phyloP scores from a whole-genome alignment of 2,888 invertebrate species.

The Prenolepis imparis region DNA sequence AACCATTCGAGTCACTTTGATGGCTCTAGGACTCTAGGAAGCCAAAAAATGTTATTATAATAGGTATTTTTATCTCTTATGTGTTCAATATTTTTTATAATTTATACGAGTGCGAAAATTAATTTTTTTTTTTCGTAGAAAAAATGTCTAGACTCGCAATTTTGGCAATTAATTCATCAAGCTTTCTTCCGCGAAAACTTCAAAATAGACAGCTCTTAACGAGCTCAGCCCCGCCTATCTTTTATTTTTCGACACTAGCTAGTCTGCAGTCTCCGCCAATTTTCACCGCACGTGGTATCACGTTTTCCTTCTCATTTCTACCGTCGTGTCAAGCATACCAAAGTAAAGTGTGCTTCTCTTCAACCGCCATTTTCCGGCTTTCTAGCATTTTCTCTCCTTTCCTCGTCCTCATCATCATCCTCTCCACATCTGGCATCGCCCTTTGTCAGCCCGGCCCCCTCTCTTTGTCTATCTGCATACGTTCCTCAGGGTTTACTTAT shows the following conservation, averaged over 20 bases:
- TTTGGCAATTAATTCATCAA: conserved; percentile 27
- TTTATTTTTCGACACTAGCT: conserved; percentile 47
- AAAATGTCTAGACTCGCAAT: conserved; percentile 19
- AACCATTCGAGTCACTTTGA: not conserved
- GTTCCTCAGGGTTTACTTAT: conserved; percentile 72
- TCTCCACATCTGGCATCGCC: not conserved
- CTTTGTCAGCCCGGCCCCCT: conserved; percentile 30
- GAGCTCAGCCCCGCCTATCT: conserved; percentile 24
- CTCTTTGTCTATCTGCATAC: conserved; percentile 10
- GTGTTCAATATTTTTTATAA: not conserved
- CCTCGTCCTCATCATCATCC: conserved; percentile 3
- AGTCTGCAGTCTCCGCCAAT: conserved; percentile 63
- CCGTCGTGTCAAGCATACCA: conserved; percentile 70
- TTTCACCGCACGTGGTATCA: conserved; percentile 67
- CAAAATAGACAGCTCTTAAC: conserved; percentile 46
- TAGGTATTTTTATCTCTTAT: not conserved
- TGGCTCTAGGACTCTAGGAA: not conserved
- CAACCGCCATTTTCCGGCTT: conserved; percentile 38
- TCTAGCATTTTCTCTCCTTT: conserved; percentile 22
- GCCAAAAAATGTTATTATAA: not conserved
- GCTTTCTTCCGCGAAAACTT: conserved; percentile 18
- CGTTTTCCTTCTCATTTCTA: conserved; percentile 75
- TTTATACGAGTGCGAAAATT: conserved; percentile 2
- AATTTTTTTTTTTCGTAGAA: not conserved
- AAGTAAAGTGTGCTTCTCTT: conserved; percentile 64